These are phyloP conservation scores for Aspiorhynchus laticeps DNA, from an alignment of 2,113 vertebrate species.

Conservation along the genomic window DNA sequence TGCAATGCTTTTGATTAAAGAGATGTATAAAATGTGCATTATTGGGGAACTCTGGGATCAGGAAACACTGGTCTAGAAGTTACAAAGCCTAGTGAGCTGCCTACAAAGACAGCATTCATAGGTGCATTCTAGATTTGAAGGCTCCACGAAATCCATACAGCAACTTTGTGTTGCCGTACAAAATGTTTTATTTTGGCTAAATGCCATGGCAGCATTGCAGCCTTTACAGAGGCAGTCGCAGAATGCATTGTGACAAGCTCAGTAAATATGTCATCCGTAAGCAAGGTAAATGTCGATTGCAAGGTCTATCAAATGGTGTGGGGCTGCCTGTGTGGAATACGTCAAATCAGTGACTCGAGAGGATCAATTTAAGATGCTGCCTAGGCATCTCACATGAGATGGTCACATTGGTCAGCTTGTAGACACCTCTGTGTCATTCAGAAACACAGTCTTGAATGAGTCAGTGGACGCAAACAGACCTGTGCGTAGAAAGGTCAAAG, in stretches of 20 bases:
- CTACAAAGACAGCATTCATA: not conserved
- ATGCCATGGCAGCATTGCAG: not conserved
- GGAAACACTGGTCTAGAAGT: not conserved
- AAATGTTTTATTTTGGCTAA: not conserved
- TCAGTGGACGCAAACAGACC: not conserved
- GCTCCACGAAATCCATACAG: not conserved
- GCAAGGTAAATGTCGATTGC: not conserved
- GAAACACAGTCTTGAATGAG: conserved; percentile 17
- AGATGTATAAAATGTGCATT: not conserved
- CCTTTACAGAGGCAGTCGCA: not conserved
- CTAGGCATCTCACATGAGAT: too few relatives aligned
- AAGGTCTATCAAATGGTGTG: not conserved
- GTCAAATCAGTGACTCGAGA: not conserved
- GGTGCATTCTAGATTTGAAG: too few relatives aligned
- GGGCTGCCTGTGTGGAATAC: not conserved
- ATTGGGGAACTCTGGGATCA: not conserved
- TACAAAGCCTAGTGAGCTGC: not conserved
- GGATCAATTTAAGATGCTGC: not conserved
- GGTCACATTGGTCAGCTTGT: not conserved
- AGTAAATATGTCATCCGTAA: not conserved
- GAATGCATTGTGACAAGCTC: not conserved
- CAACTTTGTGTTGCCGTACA: not conserved
- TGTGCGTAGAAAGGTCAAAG: conserved; percentile 14
- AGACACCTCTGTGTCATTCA: not conserved
- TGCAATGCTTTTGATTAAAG: not conserved